phyloP scores from a whole-genome alignment of 2,113 vertebrate species.

The Coturnix japonica region DNA sequence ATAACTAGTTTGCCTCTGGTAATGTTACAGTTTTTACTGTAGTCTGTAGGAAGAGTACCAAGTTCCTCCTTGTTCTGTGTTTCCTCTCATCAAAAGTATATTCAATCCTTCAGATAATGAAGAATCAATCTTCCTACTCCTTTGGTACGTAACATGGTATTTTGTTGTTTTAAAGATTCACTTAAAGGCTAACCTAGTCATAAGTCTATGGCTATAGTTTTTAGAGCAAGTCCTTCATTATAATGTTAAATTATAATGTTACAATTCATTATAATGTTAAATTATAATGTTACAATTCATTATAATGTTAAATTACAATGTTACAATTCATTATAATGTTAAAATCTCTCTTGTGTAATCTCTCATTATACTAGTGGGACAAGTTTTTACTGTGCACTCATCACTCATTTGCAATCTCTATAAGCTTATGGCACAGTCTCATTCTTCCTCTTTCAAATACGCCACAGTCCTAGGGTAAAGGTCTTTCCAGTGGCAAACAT shows the following conservation, averaged over 20 bases:
- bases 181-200: background rate
- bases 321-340: background rate
- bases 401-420: background rate
- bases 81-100: background rate
- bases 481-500: conserved; percentile 33
- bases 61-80: background rate
- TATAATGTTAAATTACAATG: conserved; percentile 14
- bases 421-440: background rate
- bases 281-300: too few species aligned
- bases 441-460: conserved; percentile 10
- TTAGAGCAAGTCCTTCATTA: background rate
- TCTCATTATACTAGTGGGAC: background rate
- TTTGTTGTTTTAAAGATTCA: background rate
- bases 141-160: background rate
- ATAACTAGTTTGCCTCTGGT: conserved; percentile 56
- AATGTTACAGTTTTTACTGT: background rate
- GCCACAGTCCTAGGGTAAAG: conserved; percentile 19
- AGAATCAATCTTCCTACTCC: background rate
- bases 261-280: background rate
- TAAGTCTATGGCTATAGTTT: background rate
- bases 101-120: background rate
- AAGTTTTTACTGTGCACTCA: background rate
- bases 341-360: conserved; percentile 7
- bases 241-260: background rate
- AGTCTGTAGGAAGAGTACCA: background rate